Percentiles rank a stretch among this genome's conserved stretches.
Conservation (phyloP, 2,113 vertebrate species). For the Sapajus apella region DNA sequence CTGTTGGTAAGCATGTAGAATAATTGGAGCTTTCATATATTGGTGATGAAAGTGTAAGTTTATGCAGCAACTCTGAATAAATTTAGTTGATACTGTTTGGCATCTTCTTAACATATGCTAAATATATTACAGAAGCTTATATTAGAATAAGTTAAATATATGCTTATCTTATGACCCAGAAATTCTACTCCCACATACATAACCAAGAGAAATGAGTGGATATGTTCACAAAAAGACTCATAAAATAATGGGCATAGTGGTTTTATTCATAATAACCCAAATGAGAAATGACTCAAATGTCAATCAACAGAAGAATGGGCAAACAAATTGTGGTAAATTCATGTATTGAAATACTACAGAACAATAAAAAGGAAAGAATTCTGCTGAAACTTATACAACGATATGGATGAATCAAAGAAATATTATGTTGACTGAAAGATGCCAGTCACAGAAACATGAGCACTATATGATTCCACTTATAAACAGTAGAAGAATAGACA, state of each 20-base stretch:
- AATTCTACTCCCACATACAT: not conserved
- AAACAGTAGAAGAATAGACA: not conserved
- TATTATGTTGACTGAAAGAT: not conserved
- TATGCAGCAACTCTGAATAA: not conserved
- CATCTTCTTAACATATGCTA: not conserved
- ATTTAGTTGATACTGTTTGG: not conserved
- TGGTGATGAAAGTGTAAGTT: not conserved
- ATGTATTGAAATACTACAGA: not conserved
- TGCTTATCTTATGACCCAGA: constrained; percentile 1
- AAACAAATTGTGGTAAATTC: not conserved
- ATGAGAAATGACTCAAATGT: not conserved
- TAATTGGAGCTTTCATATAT: not conserved
- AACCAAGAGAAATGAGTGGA: not conserved
- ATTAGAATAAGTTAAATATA: not conserved
- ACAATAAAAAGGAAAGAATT: not conserved
- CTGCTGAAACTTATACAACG: not conserved
- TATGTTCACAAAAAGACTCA: not conserved
- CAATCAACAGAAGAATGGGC: not conserved
- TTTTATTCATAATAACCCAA: not conserved
- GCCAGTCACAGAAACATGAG: not conserved
- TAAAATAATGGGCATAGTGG: not conserved
- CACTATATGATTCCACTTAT: not conserved
- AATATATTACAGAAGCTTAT: constrained; percentile 11
- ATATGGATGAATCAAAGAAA: not conserved
- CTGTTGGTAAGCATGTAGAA: not conserved